These are phyloP conservation scores for Lingula anatina DNA, from an alignment of 2,888 invertebrate genomes.

Conservation along the genomic window DNA sequence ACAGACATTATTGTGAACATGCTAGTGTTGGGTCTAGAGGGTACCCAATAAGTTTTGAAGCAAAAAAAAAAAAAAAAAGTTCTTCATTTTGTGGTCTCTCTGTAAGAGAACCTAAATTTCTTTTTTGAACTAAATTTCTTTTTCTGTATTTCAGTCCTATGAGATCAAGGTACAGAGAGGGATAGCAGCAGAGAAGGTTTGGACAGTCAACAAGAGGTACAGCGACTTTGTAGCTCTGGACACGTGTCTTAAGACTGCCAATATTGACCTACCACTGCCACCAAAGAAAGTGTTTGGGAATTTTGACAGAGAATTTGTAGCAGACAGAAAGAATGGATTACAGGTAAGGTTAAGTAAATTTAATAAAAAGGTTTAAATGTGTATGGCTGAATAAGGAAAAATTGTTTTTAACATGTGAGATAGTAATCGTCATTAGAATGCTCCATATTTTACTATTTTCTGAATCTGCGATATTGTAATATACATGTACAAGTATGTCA, in stretches of 20 bases:
- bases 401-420: too few relatives aligned
- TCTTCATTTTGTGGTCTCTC: too few relatives aligned
- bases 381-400: too few relatives aligned
- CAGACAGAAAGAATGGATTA: conserved; percentile 78
- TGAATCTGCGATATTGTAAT: too few relatives aligned
- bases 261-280: conserved; percentile 68
- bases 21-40: too few relatives aligned
- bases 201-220: conserved; percentile 80
- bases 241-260: conserved; percentile 64
- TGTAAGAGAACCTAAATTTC: conserved; percentile 44
- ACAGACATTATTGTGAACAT: too few relatives aligned
- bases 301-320: conserved; percentile 86
- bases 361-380: not conserved
- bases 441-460: too few relatives aligned
- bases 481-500: too few relatives aligned
- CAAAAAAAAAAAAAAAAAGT: too few relatives aligned
- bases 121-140: not conserved
- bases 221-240: conserved; percentile 83
- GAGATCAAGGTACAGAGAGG: conserved; percentile 76
- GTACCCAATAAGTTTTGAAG: too few relatives aligned
- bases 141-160: conserved; percentile 57
- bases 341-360: conserved; percentile 60
- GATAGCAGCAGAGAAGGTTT: conserved; percentile 63
- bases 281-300: conserved; percentile 90
- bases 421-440: too few relatives aligned